Conservation (phyloP, 2,797 vertebrate species). For the Dipus sagitta region DNA sequence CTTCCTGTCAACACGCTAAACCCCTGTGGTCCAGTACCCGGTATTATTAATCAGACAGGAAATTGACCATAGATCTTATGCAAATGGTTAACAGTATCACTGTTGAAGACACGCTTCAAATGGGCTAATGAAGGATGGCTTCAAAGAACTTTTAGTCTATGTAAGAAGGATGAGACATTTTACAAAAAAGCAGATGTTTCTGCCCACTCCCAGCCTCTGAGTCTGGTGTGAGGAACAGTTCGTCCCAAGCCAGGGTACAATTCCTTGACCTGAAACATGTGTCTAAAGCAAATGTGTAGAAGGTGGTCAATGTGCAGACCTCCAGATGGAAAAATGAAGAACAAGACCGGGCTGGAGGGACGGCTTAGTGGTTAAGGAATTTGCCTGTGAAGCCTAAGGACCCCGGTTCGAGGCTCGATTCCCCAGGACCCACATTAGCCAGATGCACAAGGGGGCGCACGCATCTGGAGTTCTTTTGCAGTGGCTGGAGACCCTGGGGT, state of each 20-base stretch:
- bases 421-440: too few species aligned
- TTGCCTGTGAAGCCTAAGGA: too few species aligned
- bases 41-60: slow-evolving; percentile 21
- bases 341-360: not conserved
- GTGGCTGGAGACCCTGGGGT: too few species aligned
- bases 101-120: not conserved
- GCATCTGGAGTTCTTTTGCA: too few species aligned
- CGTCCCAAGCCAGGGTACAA: not conserved
- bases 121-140: not conserved
- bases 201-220: not conserved
- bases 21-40: not conserved
- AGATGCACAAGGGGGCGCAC: too few species aligned
- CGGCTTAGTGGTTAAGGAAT: too few species aligned
- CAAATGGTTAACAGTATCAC: not conserved
- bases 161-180: slow-evolving; percentile 24
- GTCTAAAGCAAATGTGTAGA: slow-evolving; percentile 8
- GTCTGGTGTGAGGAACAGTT: slow-evolving; percentile 28
- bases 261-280: slow-evolving; percentile 6
- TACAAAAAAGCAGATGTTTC: slow-evolving; percentile 18
- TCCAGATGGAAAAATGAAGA: slow-evolving; percentile 15
- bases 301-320: not conserved
- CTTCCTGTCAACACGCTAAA: not conserved
- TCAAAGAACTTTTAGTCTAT: not conserved
- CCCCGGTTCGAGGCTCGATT: too few species aligned
- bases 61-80: not conserved